A percentile compares a stretch with the other conserved stretches of the same genome.
Conservation (phyloP, 2,113 vertebrate genomes). For the Romanogobio albipinnatus region DNA sequence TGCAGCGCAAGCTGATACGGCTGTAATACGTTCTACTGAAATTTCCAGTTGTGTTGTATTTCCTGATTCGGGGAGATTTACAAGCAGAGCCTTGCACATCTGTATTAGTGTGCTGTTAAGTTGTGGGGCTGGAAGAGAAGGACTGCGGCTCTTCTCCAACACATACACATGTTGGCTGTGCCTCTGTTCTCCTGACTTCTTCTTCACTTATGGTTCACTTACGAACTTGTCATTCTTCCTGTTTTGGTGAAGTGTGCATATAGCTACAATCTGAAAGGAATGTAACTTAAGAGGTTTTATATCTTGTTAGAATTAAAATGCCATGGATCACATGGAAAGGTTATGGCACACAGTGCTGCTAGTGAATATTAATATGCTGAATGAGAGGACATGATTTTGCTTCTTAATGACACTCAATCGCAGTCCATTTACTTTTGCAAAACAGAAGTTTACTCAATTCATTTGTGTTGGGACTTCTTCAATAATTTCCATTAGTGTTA, state of each 20-base stretch:
- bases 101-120: slow-evolving; percentile 55
- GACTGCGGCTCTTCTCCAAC: slow-evolving; percentile 4
- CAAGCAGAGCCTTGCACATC: slow-evolving; percentile 48
- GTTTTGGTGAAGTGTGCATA: not conserved
- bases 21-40: slow-evolving; percentile 42
- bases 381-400: not conserved
- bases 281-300: slow-evolving; percentile 26
- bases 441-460: slow-evolving; percentile 6
- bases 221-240: slow-evolving; percentile 43
- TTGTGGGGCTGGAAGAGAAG: slow-evolving; percentile 32
- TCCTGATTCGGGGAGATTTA: slow-evolving; percentile 48
- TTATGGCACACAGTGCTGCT: not conserved
- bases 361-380: not conserved
- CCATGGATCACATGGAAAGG: not conserved
- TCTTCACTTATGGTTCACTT: slow-evolving; percentile 39
- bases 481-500: not conserved
- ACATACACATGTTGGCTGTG: slow-evolving; percentile 43
- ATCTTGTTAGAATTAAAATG: slow-evolving; percentile 28
- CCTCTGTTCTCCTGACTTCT: slow-evolving; percentile 47
- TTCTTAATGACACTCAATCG: not conserved
- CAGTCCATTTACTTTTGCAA: slow-evolving; percentile 15
- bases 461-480: slow-evolving; percentile 16
- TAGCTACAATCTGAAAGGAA: not conserved
- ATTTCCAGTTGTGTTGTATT: slow-evolving; percentile 47
- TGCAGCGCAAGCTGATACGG: slow-evolving; percentile 25